Conservation (phyloP, 1,140 invertebrate species). For the Drosophila littoralis region DNA sequence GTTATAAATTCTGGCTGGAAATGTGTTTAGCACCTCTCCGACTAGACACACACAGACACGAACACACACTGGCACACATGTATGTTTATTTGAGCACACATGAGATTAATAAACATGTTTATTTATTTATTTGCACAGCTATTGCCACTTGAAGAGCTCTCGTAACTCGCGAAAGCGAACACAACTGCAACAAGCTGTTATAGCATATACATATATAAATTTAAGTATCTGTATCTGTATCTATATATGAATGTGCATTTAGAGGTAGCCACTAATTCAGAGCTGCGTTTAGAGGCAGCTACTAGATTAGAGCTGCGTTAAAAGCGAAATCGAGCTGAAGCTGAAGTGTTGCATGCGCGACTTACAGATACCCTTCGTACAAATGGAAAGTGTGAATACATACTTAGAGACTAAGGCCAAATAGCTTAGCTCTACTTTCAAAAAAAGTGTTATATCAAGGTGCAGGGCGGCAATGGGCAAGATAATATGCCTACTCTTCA, state of each 20-base stretch:
- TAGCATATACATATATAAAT: background rate
- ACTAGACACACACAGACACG: conserved; percentile 27
- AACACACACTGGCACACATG: conserved; percentile 12
- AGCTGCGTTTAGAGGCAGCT: background rate
- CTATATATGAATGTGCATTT: background rate
- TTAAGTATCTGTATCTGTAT: background rate
- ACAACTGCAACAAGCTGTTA: conserved; percentile 20
- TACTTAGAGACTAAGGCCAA: too few species aligned
- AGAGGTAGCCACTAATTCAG: background rate
- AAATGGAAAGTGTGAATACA: background rate
- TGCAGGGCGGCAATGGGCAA: too few species aligned
- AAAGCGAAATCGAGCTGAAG: conserved; percentile 12
- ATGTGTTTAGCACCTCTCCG: conserved; percentile 49
- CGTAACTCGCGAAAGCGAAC: conserved; percentile 36
- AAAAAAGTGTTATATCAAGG: too few species aligned
- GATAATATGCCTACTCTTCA: too few species aligned
- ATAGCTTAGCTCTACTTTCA: too few species aligned
- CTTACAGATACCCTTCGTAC: background rate
- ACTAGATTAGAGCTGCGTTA: background rate
- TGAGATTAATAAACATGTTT: conserved; percentile 20
- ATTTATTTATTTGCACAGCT: conserved; percentile 1
- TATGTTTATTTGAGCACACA: conserved; percentile 4
- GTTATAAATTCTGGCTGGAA: conserved; percentile 45
- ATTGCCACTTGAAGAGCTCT: conserved; percentile 6
- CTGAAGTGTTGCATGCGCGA: background rate